phyloP scores from a whole-genome alignment of 2,113 vertebrate species.

The Xiphophorus couchianus region DNA sequence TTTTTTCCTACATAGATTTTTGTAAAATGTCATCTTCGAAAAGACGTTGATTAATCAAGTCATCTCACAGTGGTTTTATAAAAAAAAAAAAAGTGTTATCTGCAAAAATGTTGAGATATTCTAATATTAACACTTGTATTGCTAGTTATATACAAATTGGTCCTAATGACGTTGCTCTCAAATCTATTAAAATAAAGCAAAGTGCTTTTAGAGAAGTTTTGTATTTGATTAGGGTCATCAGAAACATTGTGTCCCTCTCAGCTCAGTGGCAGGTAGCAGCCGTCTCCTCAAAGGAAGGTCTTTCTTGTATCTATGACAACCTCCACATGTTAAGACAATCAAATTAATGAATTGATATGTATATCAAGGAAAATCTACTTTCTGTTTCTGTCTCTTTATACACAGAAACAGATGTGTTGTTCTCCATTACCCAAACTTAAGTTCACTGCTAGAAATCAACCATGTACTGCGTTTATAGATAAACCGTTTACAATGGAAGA shows the following conservation, averaged over 20 bases:
- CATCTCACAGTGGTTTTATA: background rate
- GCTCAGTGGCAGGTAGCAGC: background rate
- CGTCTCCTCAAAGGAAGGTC: background rate
- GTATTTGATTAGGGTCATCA: background rate
- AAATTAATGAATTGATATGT: background rate
- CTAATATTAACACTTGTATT: background rate
- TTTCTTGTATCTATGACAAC: background rate
- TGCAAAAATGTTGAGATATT: background rate
- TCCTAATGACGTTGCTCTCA: background rate
- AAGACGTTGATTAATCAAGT: background rate
- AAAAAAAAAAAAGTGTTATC: background rate
- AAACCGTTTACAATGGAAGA: conserved; percentile 70
- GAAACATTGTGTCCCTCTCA: background rate
- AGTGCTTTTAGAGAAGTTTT: background rate
- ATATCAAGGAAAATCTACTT: background rate
- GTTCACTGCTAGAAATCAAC: conserved; percentile 73
- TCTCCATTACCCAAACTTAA: conserved; percentile 61
- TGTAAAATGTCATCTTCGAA: background rate
- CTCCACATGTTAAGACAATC: background rate
- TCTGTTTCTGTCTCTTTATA: background rate
- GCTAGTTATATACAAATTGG: background rate
- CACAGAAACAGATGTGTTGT: conserved; percentile 48
- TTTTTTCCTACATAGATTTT: background rate
- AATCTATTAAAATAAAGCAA: background rate
- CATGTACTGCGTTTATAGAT: conserved; percentile 78